phyloP scores from a whole-genome alignment of 1,140 invertebrate species.

The Drosophila sp. region DNA sequence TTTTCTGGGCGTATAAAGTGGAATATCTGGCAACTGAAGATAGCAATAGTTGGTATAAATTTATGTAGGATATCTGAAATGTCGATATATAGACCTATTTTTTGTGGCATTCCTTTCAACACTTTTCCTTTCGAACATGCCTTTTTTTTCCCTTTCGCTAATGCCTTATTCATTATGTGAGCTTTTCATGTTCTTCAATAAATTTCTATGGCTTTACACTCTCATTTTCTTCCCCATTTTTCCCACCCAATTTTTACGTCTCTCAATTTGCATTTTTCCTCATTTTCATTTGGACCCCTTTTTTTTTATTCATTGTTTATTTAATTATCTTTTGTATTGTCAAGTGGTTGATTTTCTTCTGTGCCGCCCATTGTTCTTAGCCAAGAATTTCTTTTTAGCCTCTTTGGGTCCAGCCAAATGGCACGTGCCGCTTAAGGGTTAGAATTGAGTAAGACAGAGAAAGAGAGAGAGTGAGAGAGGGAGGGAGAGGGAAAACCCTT shows the following conservation, averaged over 20 bases:
- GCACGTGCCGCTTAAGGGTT: conserved; percentile 62
- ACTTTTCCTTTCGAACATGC: conserved; percentile 1
- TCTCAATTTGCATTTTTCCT: conserved; percentile 67
- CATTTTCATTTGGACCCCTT: conserved; percentile 61
- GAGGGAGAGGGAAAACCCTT: conserved; percentile 29
- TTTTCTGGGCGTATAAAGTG: too few species aligned
- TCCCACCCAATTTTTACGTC: conserved; percentile 38
- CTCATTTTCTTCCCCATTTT: conserved; percentile 32
- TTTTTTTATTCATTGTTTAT: conserved; percentile 74
- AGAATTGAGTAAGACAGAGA: conserved; percentile 31
- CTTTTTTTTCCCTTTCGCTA: conserved; percentile 4
- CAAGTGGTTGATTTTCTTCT: conserved; percentile 68
- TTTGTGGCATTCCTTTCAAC: conserved; percentile 11
- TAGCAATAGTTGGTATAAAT: too few species aligned
- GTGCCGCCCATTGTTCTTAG: conserved; percentile 23
- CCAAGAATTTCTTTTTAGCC: conserved; percentile 29
- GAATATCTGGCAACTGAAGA: too few species aligned
- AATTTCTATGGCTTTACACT: conserved; percentile 72
- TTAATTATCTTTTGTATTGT: conserved; percentile 80
- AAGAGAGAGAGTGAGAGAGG: neutral
- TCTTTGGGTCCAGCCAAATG: conserved; percentile 23
- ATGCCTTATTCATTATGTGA: conserved; percentile 47
- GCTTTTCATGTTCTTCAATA: conserved; percentile 67
- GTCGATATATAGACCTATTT: neutral
- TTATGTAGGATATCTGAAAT: neutral